Evolutionary conservation across 1,140 invertebrate species (phyloP).

Genomic region (Orchestia grillus): DNA sequence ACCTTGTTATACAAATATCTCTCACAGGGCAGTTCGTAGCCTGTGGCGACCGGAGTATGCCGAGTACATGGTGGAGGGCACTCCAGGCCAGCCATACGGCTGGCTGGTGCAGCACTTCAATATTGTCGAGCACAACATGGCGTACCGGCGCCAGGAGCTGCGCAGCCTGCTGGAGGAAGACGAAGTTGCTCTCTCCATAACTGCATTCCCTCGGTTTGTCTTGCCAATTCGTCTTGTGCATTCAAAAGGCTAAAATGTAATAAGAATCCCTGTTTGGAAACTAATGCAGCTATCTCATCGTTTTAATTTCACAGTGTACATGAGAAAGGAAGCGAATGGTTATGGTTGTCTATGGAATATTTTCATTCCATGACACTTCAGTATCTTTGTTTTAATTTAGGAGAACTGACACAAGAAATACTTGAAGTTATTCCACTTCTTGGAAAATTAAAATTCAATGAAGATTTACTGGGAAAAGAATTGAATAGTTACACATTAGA

Average conservation of each 20-base stretch:
- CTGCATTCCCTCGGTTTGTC: constrained; percentile 89
- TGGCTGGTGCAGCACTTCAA: constrained; percentile 96
- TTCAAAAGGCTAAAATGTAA: not conserved
- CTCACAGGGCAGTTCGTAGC: constrained; percentile 81
- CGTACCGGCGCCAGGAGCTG: constrained; percentile 87
- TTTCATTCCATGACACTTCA: not conserved
- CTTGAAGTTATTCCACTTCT: too few relatives aligned
- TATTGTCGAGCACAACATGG: constrained; percentile 98
- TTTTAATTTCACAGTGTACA: not conserved
- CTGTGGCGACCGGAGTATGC: constrained; percentile 98
- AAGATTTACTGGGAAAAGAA: not conserved
- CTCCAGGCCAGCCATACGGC: constrained; percentile 95
- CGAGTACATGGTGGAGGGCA: constrained; percentile 99
- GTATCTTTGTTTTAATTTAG: too few relatives aligned
- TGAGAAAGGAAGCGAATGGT: not conserved
- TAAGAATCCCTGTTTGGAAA: not conserved
- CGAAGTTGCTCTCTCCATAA: constrained; percentile 90
- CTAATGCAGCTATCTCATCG: not conserved
- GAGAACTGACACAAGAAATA: too few relatives aligned
- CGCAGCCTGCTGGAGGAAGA: constrained; percentile 81
- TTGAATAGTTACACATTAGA: not conserved
- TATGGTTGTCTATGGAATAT: not conserved
- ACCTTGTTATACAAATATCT: not conserved
- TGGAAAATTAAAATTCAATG: not conserved
- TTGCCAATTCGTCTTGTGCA: not conserved